Base-by-base conservation (phyloP, 2,888 invertebrate genomes). In the Sarcophaga variegata region DNA sequence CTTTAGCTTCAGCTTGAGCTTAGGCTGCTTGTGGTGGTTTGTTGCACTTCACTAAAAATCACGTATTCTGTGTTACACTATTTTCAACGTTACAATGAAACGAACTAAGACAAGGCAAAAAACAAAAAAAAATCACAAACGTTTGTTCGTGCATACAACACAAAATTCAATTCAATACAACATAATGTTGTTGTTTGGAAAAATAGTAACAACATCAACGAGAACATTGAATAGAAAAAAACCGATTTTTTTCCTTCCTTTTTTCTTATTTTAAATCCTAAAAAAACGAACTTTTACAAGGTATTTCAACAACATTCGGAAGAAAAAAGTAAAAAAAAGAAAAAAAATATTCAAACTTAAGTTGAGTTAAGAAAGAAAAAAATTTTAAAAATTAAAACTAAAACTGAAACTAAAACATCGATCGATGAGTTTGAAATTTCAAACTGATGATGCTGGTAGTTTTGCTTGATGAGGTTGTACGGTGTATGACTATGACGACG, bases 51-150 rank as follows among this genome's bases (percentile, higher is more conserved):
- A 88, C 88, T 75, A 76, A 83, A 86, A 88, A 89, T 93, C 93
- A 93, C 93, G 93, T 93, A 93, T 93, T 93, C 92, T 93, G 92
- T 93, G 93, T 93, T 93, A 93, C 93, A 93, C 92, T 91, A 91
- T 92, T 93, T 92, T 90, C 91, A 89, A 91, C 80, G 89, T 88
- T 88, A 74, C 83, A 83, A 83, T 78, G 62, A 78, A 83, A 54
- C 37, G 37, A 74, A 78, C 62, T 62, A 79, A 84, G 63, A 60
- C n/a, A 70, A 64, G 71, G 59, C 67, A 84, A 66, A 45, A 88
- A 86, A n/a, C 60, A 8, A 67, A 60, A 60, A 67, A 67, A 77
- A 81, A 82, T 84, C 82, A 85, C 88, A 89, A 89, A 88, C 88
- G 79, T 81, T 88, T 83, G 77, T 88, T 89, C 89, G 89, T 89